Evolutionary conservation across 2,888 invertebrate genomes (phyloP).

Genomic region (Diabrotica balteata): DNA sequence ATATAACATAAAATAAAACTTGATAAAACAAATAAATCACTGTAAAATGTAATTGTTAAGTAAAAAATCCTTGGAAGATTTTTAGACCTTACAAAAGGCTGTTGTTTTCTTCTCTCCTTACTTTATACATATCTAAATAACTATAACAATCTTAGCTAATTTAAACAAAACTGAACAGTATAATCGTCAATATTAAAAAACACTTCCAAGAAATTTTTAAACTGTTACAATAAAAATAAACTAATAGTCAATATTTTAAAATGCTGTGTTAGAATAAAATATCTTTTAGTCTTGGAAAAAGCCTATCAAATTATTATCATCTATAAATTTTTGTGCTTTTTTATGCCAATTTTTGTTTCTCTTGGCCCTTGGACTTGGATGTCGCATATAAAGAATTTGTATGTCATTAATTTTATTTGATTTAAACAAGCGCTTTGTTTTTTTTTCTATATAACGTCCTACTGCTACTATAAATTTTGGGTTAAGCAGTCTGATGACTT

Average conservation of each 20-base stretch:
- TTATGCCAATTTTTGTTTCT: slow-evolving; percentile 85
- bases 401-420: slow-evolving; percentile 54
- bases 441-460: slow-evolving; percentile 78
- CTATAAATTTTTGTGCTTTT: slow-evolving; percentile 69
- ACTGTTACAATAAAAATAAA: too few species aligned
- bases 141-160: too few species aligned
- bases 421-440: slow-evolving; percentile 65
- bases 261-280: too few species aligned
- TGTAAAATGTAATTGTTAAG: not conserved
- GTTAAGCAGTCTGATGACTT: slow-evolving; percentile 73
- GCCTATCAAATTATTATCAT: slow-evolving; percentile 67
- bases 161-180: too few species aligned
- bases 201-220: too few species aligned
- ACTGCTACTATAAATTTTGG: slow-evolving; percentile 79
- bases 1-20: slow-evolving; percentile 5
- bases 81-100: too few species aligned
- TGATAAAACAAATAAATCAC: not conserved
- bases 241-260: too few species aligned
- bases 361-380: slow-evolving; percentile 82
- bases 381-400: slow-evolving; percentile 69
- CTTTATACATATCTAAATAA: too few species aligned
- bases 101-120: too few species aligned
- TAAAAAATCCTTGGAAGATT: too few species aligned
- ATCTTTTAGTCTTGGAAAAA: slow-evolving; percentile 47
- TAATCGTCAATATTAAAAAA: too few species aligned